phyloP scores from a whole-genome alignment of 2,113 vertebrate species.

The Pipra filicauda region DNA sequence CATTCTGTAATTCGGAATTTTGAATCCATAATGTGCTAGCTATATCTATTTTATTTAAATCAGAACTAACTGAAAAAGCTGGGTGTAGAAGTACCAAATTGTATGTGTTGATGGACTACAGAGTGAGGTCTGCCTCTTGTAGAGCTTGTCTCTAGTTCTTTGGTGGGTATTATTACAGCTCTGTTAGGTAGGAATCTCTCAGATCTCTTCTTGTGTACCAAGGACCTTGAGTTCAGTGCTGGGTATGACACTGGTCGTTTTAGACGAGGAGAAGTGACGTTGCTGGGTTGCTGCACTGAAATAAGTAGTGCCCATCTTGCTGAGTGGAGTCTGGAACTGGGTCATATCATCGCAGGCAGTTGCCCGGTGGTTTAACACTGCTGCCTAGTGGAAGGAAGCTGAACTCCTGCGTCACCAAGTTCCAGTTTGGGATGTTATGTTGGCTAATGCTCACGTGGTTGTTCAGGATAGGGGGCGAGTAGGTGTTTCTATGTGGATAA shows the following conservation, averaged over 20 bases:
- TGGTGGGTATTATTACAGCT: not conserved
- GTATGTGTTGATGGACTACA: not conserved
- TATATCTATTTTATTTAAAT: not conserved
- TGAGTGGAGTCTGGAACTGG: not conserved
- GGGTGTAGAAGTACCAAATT: not conserved
- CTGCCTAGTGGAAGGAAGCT: not conserved
- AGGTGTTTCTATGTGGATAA: not conserved
- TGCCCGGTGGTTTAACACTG: not conserved
- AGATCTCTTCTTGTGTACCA: not conserved
- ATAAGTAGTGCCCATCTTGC: fast-evolving
- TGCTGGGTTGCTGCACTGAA: not conserved
- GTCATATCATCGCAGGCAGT: not conserved
- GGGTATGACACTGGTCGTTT: not conserved
- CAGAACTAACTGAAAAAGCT: not conserved
- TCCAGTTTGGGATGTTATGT: not conserved
- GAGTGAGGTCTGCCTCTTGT: not conserved
- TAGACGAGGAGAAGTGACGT: too few species aligned
- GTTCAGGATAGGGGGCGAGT: not conserved
- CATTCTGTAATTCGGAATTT: not conserved
- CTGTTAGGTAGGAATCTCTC: fast-evolving
- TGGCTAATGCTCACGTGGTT: fast-evolving
- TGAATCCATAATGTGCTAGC: not conserved
- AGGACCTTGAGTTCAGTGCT: not conserved
- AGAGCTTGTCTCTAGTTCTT: not conserved
- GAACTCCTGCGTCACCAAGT: not conserved